These are phyloP conservation scores for Smittia sp. DNA, from an alignment of 2,888 invertebrate genomes.

Conservation along the genomic window DNA sequence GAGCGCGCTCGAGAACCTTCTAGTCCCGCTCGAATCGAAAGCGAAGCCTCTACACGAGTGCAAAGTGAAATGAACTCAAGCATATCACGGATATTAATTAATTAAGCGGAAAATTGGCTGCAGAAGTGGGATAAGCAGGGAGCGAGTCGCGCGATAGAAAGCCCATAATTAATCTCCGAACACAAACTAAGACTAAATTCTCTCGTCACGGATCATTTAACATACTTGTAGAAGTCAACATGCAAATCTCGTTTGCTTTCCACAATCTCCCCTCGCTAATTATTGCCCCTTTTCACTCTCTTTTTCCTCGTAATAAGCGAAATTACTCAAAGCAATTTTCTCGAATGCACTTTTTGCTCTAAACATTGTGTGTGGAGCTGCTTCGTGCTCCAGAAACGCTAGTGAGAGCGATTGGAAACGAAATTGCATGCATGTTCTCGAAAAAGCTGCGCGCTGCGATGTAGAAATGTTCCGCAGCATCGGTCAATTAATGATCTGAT, in stretches of 20 bases:
- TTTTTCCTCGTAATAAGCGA: constrained; percentile 3
- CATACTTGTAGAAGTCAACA: constrained; percentile 30
- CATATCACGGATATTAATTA: constrained; percentile 1
- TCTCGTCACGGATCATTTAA: constrained; percentile 35
- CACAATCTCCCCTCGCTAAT: constrained; percentile 19
- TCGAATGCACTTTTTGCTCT: constrained; percentile 6
- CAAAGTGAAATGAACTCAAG: background rate
- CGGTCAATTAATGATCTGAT: constrained; percentile 8
- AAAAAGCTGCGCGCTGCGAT: background rate
- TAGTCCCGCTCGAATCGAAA: too few species aligned
- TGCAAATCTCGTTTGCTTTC: constrained; percentile 32
- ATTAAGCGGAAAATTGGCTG: background rate
- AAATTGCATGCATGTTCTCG: constrained; percentile 5
- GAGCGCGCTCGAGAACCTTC: too few species aligned
- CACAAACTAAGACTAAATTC: constrained; percentile 25
- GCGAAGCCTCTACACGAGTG: too few species aligned
- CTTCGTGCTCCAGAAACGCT: background rate
- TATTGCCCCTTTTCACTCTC: constrained; percentile 18
- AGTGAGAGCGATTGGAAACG: background rate
- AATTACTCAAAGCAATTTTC: background rate
- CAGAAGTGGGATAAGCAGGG: constrained; percentile 3
- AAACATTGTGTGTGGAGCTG: background rate
- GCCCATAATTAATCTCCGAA: background rate
- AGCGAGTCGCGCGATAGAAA: background rate
- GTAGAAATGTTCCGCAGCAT: background rate